phyloP scores from a whole-genome alignment of 2,113 vertebrate genomes.

The Deroptyus accipitrinus region DNA sequence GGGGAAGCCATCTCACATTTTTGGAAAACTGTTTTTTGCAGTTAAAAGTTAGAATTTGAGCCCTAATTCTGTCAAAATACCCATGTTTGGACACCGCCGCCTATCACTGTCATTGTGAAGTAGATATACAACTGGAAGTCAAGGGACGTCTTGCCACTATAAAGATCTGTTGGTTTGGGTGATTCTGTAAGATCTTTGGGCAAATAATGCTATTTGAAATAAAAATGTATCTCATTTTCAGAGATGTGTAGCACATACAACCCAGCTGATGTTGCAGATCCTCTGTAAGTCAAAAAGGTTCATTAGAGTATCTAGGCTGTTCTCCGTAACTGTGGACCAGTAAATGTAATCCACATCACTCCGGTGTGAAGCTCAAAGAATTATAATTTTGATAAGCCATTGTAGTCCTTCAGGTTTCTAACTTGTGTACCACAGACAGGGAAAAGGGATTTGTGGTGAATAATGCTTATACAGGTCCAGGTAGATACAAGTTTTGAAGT shows the following conservation, averaged over 20 bases:
- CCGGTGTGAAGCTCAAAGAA: background rate
- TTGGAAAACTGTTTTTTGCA: background rate
- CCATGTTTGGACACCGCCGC: rapidly evolving
- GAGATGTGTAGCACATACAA: background rate
- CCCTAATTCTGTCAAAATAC: background rate
- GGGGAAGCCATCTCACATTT: background rate
- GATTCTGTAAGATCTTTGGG: background rate
- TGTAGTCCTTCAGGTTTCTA: background rate
- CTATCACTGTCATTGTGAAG: background rate
- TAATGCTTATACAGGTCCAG: background rate
- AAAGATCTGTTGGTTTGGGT: background rate
- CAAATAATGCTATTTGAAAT: background rate
- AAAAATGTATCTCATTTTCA: background rate
- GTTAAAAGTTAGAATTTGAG: background rate
- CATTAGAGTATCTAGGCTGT: background rate
- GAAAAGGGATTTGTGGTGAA: background rate
- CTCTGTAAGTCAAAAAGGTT: background rate
- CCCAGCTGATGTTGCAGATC: background rate
- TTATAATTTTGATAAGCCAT: background rate
- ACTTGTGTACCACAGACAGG: background rate
- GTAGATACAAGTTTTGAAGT: background rate
- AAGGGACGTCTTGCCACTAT: background rate
- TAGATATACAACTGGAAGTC: background rate
- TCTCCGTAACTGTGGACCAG: background rate
- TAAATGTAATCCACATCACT: background rate